phyloP scores from a whole-genome alignment of 2,888 invertebrate genomes.

The Alviniconcha strummeri region DNA sequence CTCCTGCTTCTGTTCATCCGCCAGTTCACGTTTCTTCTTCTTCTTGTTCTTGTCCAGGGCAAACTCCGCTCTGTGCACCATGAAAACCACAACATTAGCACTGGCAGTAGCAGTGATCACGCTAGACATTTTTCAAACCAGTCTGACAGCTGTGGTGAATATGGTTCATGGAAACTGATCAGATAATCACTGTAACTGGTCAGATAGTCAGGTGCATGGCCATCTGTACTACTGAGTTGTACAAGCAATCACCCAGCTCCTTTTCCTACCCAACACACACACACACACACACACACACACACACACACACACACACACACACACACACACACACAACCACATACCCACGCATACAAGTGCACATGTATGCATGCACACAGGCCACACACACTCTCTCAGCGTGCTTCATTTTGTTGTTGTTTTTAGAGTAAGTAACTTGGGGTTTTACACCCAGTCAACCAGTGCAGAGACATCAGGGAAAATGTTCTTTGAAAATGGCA shows the following conservation, averaged over 20 bases:
- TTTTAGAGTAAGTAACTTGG: too few relatives aligned
- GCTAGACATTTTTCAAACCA: too few relatives aligned
- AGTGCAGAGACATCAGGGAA: too few relatives aligned
- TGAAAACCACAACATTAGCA: neutral
- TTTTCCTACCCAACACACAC: neutral
- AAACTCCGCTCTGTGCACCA: conserved; percentile 59
- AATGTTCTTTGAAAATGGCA: too few relatives aligned
- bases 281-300: neutral
- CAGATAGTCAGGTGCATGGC: too few relatives aligned
- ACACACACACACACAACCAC: neutral
- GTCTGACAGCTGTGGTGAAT: too few relatives aligned
- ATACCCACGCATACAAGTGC: neutral
- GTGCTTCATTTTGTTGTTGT: too few relatives aligned
- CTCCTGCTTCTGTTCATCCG: conserved; percentile 73
- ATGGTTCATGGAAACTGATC: too few relatives aligned
- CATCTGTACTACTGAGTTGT: too few relatives aligned
- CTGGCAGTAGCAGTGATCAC: too few relatives aligned
- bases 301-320: neutral
- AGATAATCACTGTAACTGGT: too few relatives aligned
- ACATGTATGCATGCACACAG: neutral
- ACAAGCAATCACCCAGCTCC: neutral
- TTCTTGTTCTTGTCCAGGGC: conserved; percentile 67
- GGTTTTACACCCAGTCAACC: too few relatives aligned
- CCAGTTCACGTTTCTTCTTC: conserved; percentile 69
- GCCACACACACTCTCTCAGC: neutral